Evolutionary conservation across 2,888 invertebrate genomes (phyloP), one percentile per base, ranked within the genome.

Genomic region (Blomia tropicalis): DNA sequence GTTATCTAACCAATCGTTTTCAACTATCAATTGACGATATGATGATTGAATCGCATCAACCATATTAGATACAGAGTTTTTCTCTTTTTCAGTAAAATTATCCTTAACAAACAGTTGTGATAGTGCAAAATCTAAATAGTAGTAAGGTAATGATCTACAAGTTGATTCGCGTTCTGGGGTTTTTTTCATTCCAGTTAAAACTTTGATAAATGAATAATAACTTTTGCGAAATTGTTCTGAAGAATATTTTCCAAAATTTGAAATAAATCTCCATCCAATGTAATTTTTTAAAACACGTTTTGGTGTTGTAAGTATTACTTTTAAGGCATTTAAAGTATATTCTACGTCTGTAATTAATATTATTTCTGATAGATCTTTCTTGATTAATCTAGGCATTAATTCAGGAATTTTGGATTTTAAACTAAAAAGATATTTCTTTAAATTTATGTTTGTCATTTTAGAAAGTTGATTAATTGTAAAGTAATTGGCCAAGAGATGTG

Each of bases 201-300:
- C 73, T 68, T 72, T 72, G 51, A 69, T 69, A 60, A 71, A 73
- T 27, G 70, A 69, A 31, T 70, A 69, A 43, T 68, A 65, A 32
- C 72, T 62, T 53, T 69, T 68, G 59, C 71, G 65, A 66, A 71
- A 72, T 29, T 69, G 66, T 54, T 70, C 68, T 0, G 72, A 71
- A 59, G 73, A 64, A 60, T 71, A 71, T n/a, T 66, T 67, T n/a
- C 72, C 69, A 61, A 71, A 53, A 65, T 70, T 70, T 71, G 71
- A 71, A 66, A 72, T 68, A 59, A 72, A 69, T 62, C 87, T 79
- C 89, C 89, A 89, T 58, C 88, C 73, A 59, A 89, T 73, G 73
- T 89, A 85, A 65, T 82, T 82, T 65, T 82, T 83, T 67, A 86
- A 41, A 1, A 63, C 59, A 19, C 36, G 17, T 5, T n/a, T 22